Conservation (phyloP, 2,888 invertebrate genomes). For the Cetonia aurata region DNA sequence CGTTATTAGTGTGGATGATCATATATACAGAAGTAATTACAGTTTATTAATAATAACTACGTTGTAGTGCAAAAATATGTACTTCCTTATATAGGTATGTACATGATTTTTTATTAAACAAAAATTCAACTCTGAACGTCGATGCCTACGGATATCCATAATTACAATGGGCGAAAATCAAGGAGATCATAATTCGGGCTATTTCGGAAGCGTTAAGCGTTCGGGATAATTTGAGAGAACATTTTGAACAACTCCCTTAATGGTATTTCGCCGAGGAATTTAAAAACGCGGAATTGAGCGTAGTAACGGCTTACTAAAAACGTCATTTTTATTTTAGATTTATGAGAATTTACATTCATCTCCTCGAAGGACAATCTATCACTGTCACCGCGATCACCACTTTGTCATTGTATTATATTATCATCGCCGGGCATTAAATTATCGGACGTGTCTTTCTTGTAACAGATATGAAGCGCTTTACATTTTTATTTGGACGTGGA, state of each 20-base stretch:
- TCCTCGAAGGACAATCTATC: conserved; percentile 23
- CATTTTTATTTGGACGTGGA: conserved; percentile 16
- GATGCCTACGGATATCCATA: too few species aligned
- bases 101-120: too few species aligned
- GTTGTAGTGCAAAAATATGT: too few species aligned
- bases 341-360: conserved; percentile 34
- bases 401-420: conserved; percentile 27
- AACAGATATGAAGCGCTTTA: conserved; percentile 23
- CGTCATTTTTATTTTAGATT: conserved; percentile 34
- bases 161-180: too few species aligned
- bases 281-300: conserved; percentile 18
- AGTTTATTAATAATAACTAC: too few species aligned
- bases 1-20: too few species aligned
- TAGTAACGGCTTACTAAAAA: conserved; percentile 13
- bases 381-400: conserved; percentile 30
- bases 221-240: not conserved
- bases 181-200: not conserved
- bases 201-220: not conserved
- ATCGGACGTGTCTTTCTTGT: conserved; percentile 23
- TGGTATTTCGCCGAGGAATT: conserved; percentile 15
- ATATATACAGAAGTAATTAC: too few species aligned
- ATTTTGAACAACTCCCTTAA: not conserved
- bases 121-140: too few species aligned
- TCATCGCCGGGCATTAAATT: conserved; percentile 28
- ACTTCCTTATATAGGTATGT: too few species aligned